Percentiles rank a stretch among this genome's conserved stretches.
Conservation (phyloP, 2,888 invertebrate genomes). For the Lasioglossum pauxillum region DNA sequence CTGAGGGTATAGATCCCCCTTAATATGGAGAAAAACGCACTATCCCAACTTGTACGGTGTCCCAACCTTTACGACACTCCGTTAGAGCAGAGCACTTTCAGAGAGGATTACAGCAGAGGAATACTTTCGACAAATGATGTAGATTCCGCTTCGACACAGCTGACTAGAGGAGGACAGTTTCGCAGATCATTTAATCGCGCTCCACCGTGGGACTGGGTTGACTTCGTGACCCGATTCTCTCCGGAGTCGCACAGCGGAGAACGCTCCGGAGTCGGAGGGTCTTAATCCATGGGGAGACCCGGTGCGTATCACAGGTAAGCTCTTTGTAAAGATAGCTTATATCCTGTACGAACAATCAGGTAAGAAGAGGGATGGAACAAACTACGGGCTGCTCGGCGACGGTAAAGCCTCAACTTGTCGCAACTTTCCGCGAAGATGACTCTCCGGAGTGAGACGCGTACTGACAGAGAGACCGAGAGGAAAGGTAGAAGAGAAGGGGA, state of each 20-base stretch:
- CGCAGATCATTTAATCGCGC: conserved; percentile 31
- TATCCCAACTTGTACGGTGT: no score
- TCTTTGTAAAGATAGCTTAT: conserved; percentile 62
- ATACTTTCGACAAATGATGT: background rate
- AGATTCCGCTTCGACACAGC: background rate
- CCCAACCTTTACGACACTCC: no score
- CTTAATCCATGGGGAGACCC: conserved; percentile 59
- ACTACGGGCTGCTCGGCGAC: conserved; percentile 27
- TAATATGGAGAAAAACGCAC: no score
- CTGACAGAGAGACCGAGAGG: conserved; percentile 19
- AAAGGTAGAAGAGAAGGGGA: background rate
- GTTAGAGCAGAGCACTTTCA: no score
- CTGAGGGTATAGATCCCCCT: no score
- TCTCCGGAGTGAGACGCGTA: conserved; percentile 16
- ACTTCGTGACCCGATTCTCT: background rate
- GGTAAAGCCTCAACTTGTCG: conserved; percentile 41
- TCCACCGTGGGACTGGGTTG: background rate
- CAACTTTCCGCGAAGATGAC: conserved; percentile 57
- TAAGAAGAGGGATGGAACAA: conserved; percentile 26
- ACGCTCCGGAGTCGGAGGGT: conserved; percentile 47
- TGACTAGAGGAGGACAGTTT: background rate
- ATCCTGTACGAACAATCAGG: conserved; percentile 51
- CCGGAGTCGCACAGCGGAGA: conserved; percentile 10
- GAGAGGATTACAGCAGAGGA: background rate
- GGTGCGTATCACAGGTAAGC: conserved; percentile 65